Conservation (phyloP, 2,888 invertebrate species). For the Ypsolopha scabrella region DNA sequence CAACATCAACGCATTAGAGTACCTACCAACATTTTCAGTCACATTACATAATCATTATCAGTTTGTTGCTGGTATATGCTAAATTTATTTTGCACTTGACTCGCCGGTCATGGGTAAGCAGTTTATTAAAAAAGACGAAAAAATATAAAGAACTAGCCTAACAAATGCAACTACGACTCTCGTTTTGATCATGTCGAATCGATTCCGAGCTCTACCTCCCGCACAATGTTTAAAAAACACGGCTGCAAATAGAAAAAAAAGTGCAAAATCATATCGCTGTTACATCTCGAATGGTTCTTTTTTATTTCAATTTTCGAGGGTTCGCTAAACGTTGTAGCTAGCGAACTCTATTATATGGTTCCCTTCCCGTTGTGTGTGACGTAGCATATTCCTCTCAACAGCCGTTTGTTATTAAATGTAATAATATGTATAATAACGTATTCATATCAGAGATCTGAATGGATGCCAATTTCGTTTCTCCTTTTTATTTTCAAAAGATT, state of each 20-base stretch:
- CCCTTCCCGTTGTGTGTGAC: constrained; percentile 49
- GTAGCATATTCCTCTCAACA: constrained; percentile 61
- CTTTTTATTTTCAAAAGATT: not conserved
- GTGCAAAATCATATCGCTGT: constrained; percentile 68
- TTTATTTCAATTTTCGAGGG: constrained; percentile 68
- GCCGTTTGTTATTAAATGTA: constrained; percentile 62
- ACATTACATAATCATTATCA: no score
- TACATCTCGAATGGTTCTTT: constrained; percentile 64
- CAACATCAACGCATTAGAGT: no score
- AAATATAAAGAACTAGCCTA: not conserved
- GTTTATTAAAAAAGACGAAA: no score
- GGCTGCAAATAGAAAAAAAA: constrained; percentile 46
- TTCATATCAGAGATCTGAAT: constrained; percentile 65
- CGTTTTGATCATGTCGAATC: constrained; percentile 28
- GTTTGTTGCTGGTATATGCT: no score
- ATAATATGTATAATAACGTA: constrained; percentile 65
- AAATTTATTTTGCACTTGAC: no score
- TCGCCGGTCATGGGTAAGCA: no score
- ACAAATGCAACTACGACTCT: constrained; percentile 1
- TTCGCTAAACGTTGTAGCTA: constrained; percentile 65
- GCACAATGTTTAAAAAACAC: constrained; percentile 48
- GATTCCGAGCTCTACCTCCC: constrained; percentile 35
- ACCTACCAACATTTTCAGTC: no score
- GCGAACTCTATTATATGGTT: constrained; percentile 65
- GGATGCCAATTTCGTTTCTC: constrained; percentile 44